Percentiles rank a stretch among this genome's conserved stretches.
Evolutionary conservation across 2,888 invertebrate species (phyloP).

Genomic region (Chironomus tentans): DNA sequence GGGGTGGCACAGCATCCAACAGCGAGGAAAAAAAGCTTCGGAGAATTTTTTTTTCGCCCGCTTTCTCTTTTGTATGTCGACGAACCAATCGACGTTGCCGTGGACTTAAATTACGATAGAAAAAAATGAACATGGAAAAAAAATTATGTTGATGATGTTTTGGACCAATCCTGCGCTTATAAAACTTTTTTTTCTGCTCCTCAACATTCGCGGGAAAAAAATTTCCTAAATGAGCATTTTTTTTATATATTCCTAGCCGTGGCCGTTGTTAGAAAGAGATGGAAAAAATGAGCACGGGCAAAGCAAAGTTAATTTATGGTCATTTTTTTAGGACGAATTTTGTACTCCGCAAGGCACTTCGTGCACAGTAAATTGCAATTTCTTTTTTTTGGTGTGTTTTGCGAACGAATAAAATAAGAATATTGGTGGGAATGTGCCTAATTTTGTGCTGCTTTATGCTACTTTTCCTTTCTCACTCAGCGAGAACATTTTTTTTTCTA

Average conservation of each 20-base stretch:
- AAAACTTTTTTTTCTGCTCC: not conserved
- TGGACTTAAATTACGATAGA: slow-evolving; percentile 25
- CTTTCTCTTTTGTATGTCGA: not conserved
- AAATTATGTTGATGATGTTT: slow-evolving; percentile 10
- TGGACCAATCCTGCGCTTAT: not conserved
- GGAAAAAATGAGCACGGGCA: not conserved
- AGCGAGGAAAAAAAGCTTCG: not conserved
- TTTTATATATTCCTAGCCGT: no score
- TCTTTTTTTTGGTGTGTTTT: no score
- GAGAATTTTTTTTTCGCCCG: not conserved
- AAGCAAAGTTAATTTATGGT: not conserved
- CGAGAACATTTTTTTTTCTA: no score
- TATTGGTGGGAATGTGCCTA: no score
- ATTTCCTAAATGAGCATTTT: not conserved
- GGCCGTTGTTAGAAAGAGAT: not conserved
- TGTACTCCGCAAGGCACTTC: no score
- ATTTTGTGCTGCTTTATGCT: no score
- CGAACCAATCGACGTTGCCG: slow-evolving; percentile 22
- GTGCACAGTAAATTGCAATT: no score
- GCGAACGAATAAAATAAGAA: no score
- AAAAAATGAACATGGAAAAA: slow-evolving; percentile 1
- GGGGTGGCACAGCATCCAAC: no score
- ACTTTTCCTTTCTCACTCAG: no score
- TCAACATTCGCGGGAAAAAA: not conserved
- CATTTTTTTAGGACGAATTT: no score